These are phyloP conservation scores for Graptemys geographica DNA, from an alignment of 2,797 vertebrate genomes.

Conservation along the genomic window DNA sequence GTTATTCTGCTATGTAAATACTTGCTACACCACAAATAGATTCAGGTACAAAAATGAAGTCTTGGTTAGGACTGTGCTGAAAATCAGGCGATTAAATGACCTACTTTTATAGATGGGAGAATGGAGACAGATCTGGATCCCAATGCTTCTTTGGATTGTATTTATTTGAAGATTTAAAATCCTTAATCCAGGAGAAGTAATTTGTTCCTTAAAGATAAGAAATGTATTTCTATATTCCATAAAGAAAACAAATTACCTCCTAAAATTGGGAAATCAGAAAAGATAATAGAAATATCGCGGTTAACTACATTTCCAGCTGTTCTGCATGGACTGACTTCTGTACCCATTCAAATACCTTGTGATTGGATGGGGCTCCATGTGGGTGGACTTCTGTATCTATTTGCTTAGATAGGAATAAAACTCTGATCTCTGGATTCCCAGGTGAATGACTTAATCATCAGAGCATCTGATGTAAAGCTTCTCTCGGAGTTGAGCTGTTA, in stretches of 20 bases:
- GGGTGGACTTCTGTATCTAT: not conserved
- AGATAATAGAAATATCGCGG: not conserved
- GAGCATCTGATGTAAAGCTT: not conserved
- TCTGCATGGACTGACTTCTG: not conserved
- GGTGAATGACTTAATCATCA: not conserved
- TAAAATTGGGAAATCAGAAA: not conserved
- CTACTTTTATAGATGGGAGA: not conserved
- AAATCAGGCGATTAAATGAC: not conserved
- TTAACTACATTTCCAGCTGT: not conserved
- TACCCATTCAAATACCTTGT: not conserved
- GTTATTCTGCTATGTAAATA: not conserved
- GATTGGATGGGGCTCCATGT: not conserved
- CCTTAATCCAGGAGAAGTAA: not conserved
- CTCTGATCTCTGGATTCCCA: not conserved
- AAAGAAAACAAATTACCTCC: not conserved
- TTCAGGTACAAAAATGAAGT: not conserved
- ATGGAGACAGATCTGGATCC: not conserved
- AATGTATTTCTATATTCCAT: not conserved
- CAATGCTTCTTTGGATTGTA: not conserved
- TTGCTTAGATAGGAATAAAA: not conserved
- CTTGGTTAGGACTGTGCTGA: not conserved
- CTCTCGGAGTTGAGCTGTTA: not conserved
- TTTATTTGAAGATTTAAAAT: not conserved
- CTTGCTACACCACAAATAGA: not conserved
- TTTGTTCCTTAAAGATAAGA: not conserved